phyloP scores from a whole-genome alignment of 1,140 invertebrate genomes.

The Pentalonia nigronervosa region DNA sequence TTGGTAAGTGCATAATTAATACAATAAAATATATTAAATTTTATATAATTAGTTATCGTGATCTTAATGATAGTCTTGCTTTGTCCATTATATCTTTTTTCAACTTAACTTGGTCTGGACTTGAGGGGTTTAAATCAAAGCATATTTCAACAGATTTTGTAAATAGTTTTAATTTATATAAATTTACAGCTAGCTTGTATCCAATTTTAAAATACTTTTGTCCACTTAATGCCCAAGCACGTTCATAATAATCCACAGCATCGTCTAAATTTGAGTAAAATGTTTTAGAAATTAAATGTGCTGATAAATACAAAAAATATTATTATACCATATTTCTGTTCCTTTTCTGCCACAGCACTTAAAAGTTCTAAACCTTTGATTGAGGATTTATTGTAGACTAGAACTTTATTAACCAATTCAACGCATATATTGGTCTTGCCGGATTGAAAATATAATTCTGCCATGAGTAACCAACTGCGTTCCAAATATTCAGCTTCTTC shows the following conservation, averaged over 20 bases:
- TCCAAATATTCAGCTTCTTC: slow-evolving; percentile 96
- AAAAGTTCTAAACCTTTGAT: slow-evolving; percentile 89
- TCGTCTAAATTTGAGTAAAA: slow-evolving; percentile 65
- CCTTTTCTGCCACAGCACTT: slow-evolving; percentile 89
- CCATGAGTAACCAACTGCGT: slow-evolving; percentile 89
- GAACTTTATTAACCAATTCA: slow-evolving; percentile 79
- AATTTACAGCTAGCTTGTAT: slow-evolving; percentile 91
- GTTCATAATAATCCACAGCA: slow-evolving; percentile 82
- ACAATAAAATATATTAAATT: background rate
- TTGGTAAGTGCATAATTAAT: background rate
- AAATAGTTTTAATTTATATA: slow-evolving; percentile 88
- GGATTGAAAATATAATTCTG: slow-evolving; percentile 89
- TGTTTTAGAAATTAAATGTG: background rate
- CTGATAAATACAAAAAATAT: background rate
- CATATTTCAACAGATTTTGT: slow-evolving; percentile 87
- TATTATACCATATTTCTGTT: slow-evolving; percentile 79
- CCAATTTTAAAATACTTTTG: slow-evolving; percentile 84
- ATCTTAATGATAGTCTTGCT: slow-evolving; percentile 82
- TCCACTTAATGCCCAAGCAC: slow-evolving; percentile 73
- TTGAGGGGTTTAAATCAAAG: slow-evolving; percentile 80
- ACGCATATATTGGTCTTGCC: slow-evolving; percentile 86
- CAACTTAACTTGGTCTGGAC: slow-evolving; percentile 90
- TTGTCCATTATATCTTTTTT: slow-evolving; percentile 94
- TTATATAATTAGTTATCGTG: slow-evolving; percentile 64
- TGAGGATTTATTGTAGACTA: slow-evolving; percentile 90